Percentiles rank a stretch among this genome's conserved stretches.
Evolutionary conservation across 1,140 invertebrate genomes (phyloP).

Genomic region (Papilio helenus): DNA sequence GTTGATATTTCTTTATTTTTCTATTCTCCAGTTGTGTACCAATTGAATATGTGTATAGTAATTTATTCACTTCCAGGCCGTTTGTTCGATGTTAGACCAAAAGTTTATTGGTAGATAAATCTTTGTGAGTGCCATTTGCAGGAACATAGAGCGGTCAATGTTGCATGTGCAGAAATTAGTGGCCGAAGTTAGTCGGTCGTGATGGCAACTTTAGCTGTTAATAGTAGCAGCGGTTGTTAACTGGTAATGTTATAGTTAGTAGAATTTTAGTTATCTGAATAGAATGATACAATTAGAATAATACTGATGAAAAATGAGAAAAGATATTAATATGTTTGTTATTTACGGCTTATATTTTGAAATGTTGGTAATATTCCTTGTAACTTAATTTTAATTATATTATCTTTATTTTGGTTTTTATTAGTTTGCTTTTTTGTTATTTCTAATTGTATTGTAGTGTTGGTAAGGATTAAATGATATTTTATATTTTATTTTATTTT

Average conservation of each 20-base stretch:
- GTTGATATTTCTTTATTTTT: not conserved
- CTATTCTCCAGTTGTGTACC: not conserved
- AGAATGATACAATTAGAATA: not conserved
- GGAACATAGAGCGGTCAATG: constrained; percentile 9
- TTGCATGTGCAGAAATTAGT: constrained; percentile 28
- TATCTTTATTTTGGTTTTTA: too few relatives aligned
- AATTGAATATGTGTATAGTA: not conserved
- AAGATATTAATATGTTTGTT: too few relatives aligned
- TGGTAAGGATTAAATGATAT: too few relatives aligned
- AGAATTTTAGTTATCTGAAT: too few relatives aligned
- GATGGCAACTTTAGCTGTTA: not conserved
- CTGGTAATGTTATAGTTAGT: not conserved
- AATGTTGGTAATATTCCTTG: too few relatives aligned
- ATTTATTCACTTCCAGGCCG: constrained; percentile 13
- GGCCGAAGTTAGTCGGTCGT: not conserved
- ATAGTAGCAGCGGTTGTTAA: not conserved
- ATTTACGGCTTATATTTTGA: too few relatives aligned
- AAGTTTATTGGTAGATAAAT: constrained; percentile 30
- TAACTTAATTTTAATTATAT: too few relatives aligned
- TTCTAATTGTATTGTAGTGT: too few relatives aligned
- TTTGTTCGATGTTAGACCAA: not conserved
- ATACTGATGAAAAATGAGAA: not conserved
- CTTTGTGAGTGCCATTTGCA: constrained; percentile 17
- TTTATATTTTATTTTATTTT: too few relatives aligned
- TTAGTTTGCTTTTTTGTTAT: too few relatives aligned